phyloP scores from a whole-genome alignment of 2,797 vertebrate genomes.

The Tolypeutes matacus region DNA sequence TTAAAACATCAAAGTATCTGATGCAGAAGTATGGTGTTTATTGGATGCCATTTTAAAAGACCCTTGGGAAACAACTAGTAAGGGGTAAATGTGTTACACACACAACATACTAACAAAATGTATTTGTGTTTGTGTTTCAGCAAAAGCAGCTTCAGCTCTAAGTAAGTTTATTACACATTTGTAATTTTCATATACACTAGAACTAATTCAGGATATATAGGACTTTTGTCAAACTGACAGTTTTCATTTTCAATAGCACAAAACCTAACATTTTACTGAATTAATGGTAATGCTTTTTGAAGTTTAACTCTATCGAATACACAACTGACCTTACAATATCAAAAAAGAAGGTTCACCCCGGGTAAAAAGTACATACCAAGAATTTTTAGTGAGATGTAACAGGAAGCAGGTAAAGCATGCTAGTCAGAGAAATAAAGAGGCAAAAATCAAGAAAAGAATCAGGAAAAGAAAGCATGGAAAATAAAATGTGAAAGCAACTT shows the following conservation, averaged over 20 bases:
- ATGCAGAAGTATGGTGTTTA: neutral
- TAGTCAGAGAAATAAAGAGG: neutral
- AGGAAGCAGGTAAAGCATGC: neutral
- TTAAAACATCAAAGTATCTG: neutral
- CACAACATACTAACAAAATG: neutral
- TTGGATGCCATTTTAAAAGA: neutral
- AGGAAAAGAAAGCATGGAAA: neutral
- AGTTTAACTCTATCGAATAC: neutral
- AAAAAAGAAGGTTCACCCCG: neutral
- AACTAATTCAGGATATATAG: neutral
- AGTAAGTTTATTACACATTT: neutral
- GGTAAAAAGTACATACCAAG: neutral
- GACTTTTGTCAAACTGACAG: neutral
- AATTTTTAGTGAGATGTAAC: neutral
- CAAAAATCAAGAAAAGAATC: neutral
- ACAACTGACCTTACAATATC: neutral
- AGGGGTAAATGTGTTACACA: neutral
- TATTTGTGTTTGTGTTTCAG: neutral
- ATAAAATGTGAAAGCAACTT: neutral
- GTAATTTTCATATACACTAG: neutral
- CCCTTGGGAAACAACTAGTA: neutral
- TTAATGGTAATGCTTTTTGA: neutral
- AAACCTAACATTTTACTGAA: neutral
- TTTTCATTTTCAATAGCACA: neutral
- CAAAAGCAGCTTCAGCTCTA: neutral